These are phyloP conservation scores for Dascyllus trimaculatus DNA, from an alignment of 2,113 vertebrate species.

Conservation along the genomic window DNA sequence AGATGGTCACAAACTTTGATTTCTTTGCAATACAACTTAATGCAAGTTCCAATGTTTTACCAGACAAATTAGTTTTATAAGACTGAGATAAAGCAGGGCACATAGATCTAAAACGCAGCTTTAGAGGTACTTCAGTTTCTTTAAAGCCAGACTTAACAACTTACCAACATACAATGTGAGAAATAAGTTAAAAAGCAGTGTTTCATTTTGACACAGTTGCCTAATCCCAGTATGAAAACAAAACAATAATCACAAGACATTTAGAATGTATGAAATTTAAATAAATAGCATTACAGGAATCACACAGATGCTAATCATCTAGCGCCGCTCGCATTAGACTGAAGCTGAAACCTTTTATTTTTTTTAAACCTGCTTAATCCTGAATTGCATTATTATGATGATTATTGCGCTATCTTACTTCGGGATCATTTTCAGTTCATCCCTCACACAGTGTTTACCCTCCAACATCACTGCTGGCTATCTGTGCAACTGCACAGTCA, in stretches of 20 bases:
- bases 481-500: slow-evolving; percentile 55
- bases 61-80: neutral
- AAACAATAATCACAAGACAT: slow-evolving; percentile 18
- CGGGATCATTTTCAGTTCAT: slow-evolving; percentile 59
- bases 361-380: slow-evolving; percentile 44
- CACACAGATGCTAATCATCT: slow-evolving; percentile 36
- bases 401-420: slow-evolving; percentile 49
- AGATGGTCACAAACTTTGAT: slow-evolving; percentile 9
- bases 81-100: slow-evolving; percentile 5
- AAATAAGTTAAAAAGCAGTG: neutral
- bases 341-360: slow-evolving; percentile 4
- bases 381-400: slow-evolving; percentile 25
- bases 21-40: slow-evolving; percentile 13
- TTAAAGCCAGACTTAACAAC: neutral
- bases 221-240: neutral
- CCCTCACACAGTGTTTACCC: slow-evolving; percentile 52
- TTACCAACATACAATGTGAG: neutral
- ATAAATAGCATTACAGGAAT: slow-evolving; percentile 25
- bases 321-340: neutral
- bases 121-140: neutral
- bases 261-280: neutral
- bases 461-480: slow-evolving; percentile 55
- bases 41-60: neutral
- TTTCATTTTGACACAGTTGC: neutral
- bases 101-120: neutral